phyloP scores from a whole-genome alignment of 30 jellyfish, hydroid and myxozoan species.

The Chrysaora quinquecirrha region DNA sequence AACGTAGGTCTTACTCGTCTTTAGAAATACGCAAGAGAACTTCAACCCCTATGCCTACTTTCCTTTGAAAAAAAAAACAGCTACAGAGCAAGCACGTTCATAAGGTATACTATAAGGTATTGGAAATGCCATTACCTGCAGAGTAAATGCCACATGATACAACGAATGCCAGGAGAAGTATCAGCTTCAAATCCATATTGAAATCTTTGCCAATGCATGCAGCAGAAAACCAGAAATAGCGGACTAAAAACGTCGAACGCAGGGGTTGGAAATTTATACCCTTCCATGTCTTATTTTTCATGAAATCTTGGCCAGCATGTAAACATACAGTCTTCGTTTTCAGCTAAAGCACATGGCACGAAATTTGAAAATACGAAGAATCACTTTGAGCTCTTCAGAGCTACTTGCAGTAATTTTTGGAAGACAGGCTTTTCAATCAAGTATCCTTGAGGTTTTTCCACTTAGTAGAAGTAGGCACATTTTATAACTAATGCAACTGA shows the following conservation, averaged over 20 bases:
- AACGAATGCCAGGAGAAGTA: conserved; percentile 14
- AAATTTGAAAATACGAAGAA: neutral
- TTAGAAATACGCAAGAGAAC: too few species aligned
- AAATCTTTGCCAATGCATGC: neutral
- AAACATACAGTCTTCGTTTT: neutral
- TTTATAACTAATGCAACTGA: neutral
- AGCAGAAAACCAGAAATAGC: neutral
- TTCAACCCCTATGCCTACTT: too few species aligned
- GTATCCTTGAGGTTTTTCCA: neutral
- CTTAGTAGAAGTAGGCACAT: neutral
- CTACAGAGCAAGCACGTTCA: too few species aligned
- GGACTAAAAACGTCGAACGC: too few species aligned
- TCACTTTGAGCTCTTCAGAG: neutral
- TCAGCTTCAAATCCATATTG: conserved; percentile 53
- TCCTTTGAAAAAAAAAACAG: too few species aligned
- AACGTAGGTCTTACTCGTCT: too few species aligned
- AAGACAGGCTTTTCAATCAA: neutral
- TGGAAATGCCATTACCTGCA: too few species aligned
- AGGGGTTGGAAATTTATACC: neutral
- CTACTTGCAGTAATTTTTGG: neutral
- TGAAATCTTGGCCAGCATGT: neutral
- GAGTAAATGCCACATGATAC: conserved; percentile 22
- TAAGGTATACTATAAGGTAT: too few species aligned
- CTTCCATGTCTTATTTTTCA: neutral
- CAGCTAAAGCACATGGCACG: neutral